These are phyloP conservation scores for Sebastes steindachneri DNA, from an alignment of 2,797 vertebrate genomes.

Conservation along the genomic window DNA sequence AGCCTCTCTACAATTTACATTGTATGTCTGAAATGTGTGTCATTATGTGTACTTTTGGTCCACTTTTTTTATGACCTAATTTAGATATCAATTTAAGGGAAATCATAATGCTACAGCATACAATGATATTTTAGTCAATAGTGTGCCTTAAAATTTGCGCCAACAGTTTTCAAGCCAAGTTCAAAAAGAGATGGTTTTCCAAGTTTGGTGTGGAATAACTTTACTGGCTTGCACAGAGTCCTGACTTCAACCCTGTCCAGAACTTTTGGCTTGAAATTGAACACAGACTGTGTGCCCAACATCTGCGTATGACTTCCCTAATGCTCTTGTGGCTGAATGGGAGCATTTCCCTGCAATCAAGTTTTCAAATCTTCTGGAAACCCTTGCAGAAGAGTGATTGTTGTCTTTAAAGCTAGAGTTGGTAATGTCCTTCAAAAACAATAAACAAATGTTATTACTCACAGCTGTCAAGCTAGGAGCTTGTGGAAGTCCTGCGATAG, in stretches of 20 bases:
- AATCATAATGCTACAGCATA: background rate
- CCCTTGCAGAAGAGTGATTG: background rate
- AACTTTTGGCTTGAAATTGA: background rate
- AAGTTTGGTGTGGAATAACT: background rate
- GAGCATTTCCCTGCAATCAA: background rate
- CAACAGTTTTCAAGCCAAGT: background rate
- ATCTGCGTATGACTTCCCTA: background rate
- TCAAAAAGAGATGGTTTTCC: background rate
- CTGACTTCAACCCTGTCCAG: background rate
- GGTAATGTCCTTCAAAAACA: background rate
- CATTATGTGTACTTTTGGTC: background rate
- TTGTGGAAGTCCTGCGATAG: too few relatives aligned
- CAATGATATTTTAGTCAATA: background rate
- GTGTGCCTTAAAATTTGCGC: background rate
- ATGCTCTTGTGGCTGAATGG: background rate
- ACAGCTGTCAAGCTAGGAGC: too few relatives aligned
- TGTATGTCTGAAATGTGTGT: background rate
- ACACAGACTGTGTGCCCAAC: background rate
- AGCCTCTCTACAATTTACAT: background rate
- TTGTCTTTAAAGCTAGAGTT: background rate
- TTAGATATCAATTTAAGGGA: background rate
- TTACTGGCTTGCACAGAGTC: background rate
- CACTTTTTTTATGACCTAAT: background rate
- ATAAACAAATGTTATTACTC: background rate
- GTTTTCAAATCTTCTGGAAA: background rate